phyloP scores from a whole-genome alignment of 30 jellyfish, hydroid and myxozoan genomes.

The Aurelia aurita complex sp. Pacific region DNA sequence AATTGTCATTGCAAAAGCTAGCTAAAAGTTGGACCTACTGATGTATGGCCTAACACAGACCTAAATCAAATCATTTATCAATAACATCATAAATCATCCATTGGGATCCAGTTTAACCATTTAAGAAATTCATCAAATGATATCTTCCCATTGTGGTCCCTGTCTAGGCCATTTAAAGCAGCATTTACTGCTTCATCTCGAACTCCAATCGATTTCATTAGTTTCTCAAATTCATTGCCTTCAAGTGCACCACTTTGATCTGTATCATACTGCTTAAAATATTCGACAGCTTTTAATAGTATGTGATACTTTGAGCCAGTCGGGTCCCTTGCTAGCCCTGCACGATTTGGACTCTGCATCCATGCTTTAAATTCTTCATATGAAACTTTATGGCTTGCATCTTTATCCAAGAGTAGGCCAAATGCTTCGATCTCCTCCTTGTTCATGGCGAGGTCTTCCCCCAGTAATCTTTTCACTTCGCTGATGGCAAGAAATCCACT shows the following conservation, averaged over 20 bases:
- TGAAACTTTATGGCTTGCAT: conserved; percentile 55
- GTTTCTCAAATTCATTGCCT: conserved; percentile 55
- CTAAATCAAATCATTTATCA: neutral
- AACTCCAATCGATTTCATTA: conserved; percentile 66
- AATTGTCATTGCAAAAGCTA: no score
- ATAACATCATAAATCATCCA: conserved; percentile 11
- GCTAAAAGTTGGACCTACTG: no score
- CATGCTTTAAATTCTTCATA: conserved; percentile 52
- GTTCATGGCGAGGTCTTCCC: conserved; percentile 46
- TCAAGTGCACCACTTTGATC: conserved; percentile 86
- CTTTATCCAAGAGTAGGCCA: conserved; percentile 57
- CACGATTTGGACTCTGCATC: conserved; percentile 36
- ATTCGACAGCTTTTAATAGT: conserved; percentile 74
- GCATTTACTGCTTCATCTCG: conserved; percentile 47
- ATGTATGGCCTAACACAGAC: no score
- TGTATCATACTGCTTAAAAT: conserved; percentile 71
- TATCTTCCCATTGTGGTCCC: conserved; percentile 73
- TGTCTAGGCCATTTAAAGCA: conserved; percentile 71
- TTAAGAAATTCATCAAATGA: conserved; percentile 81
- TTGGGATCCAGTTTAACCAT: conserved; percentile 94
- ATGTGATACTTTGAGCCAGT: conserved; percentile 64
- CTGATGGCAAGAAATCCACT: conserved; percentile 44
- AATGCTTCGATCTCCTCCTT: conserved; percentile 51
- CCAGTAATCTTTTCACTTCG: conserved; percentile 34
- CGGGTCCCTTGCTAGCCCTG: conserved; percentile 37